Percentiles rank a stretch among this genome's conserved stretches.
These are phyloP conservation scores for Leptarthrus brevirostris DNA, from an alignment of 2,888 invertebrate species.

Conservation along the genomic window DNA sequence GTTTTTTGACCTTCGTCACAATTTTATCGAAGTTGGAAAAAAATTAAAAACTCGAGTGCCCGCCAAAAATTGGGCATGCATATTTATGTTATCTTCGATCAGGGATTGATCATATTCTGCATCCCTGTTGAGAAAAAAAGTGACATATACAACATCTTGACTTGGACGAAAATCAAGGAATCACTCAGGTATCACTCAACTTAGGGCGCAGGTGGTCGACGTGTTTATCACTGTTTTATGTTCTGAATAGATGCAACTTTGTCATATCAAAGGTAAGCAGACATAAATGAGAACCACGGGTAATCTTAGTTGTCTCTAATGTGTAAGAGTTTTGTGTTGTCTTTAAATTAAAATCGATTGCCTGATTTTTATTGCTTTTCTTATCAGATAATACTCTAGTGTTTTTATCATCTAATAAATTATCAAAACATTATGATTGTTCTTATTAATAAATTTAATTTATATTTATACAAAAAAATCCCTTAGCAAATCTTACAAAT, in stretches of 20 bases:
- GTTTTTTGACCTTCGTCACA: slow-evolving; percentile 12
- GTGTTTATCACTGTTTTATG: neutral
- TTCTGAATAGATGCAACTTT: neutral
- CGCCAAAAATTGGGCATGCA: neutral
- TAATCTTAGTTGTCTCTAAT: no score
- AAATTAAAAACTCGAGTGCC: neutral
- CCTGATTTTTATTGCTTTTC: no score
- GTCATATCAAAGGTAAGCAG: no score
- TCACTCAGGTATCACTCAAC: neutral
- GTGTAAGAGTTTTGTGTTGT: no score
- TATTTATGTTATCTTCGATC: neutral
- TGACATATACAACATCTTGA: neutral
- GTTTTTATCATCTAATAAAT: no score
- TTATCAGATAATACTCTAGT: no score
- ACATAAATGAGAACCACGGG: no score
- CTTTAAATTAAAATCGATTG: no score
- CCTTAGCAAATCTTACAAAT: no score
- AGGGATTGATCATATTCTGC: neutral
- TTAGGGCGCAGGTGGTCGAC: slow-evolving; percentile 12
- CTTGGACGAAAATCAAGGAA: neutral
- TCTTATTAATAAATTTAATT: no score
- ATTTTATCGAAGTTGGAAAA: neutral
- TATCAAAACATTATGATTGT: no score
- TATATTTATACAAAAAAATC: no score
- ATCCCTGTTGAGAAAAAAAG: neutral